Evolutionary conservation across 2,113 vertebrate genomes (phyloP).

Genomic region (Menura novaehollandiae): DNA sequence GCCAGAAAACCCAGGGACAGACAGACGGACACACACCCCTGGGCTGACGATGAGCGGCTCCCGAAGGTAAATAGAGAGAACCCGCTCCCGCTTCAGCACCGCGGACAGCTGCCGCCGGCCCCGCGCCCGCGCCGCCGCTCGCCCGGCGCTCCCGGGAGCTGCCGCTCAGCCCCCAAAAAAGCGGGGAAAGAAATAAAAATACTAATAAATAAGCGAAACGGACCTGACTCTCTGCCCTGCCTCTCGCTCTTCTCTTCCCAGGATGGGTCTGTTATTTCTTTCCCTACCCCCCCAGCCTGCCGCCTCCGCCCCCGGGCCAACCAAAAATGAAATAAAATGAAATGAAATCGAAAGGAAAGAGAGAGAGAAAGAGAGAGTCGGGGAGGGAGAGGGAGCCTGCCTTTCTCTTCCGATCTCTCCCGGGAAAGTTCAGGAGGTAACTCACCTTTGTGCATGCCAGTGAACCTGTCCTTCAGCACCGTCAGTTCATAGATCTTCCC

Average conservation of each 20-base stretch:
- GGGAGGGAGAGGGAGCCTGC: background rate
- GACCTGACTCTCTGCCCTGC: background rate
- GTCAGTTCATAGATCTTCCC: conserved; percentile 99
- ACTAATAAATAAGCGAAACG: background rate
- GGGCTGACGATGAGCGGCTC: background rate
- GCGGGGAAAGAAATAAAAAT: background rate
- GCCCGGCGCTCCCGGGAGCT: background rate
- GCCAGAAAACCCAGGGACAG: background rate
- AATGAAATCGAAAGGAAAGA: conserved; percentile 58
- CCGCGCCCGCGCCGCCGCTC: background rate
- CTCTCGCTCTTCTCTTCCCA: conserved; percentile 7
- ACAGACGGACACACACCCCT: background rate
- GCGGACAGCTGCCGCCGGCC: conserved; percentile 66
- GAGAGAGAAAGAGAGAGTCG: background rate
- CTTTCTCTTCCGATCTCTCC: conserved; percentile 51
- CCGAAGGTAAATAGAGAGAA: background rate
- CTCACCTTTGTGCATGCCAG: conserved; percentile 99
- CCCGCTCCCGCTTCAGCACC: conserved; percentile 69
- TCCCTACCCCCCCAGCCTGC: conserved; percentile 8
- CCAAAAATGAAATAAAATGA: conserved; percentile 54
- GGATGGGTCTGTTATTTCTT: conserved; percentile 53
- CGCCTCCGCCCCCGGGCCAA: conserved; percentile 20
- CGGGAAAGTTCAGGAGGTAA: conserved; percentile 75
- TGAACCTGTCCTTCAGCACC: conserved; percentile 99
- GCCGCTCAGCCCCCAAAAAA: background rate